Percentiles rank a stretch among this genome's conserved stretches.
These are phyloP conservation scores for Blera fallax DNA, from an alignment of 2,888 invertebrate genomes.

Conservation along the genomic window DNA sequence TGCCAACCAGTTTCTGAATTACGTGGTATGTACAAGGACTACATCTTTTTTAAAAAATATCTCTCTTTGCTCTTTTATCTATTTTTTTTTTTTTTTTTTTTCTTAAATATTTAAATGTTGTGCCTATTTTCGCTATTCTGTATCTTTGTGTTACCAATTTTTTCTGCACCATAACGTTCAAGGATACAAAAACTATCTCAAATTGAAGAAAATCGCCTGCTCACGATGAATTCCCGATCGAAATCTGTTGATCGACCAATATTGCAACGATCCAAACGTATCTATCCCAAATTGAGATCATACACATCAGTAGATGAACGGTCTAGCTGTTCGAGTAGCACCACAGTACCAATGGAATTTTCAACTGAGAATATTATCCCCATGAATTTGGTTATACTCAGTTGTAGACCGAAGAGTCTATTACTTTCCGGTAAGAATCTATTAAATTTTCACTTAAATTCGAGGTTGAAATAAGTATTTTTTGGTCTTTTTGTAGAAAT, in stretches of 20 bases:
- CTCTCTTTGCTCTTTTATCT: too few relatives aligned
- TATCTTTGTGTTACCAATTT: constrained; percentile 68
- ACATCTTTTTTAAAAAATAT: background rate
- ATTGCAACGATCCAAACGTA: constrained; percentile 67
- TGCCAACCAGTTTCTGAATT: background rate
- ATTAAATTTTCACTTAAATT: background rate
- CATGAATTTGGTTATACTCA: constrained; percentile 30
- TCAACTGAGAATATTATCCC: constrained; percentile 31
- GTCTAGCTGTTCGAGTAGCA: constrained; percentile 62
- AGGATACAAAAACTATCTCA: constrained; percentile 73
- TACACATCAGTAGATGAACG: constrained; percentile 69
- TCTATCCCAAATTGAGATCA: constrained; percentile 66
- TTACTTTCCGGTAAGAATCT: constrained; percentile 45
- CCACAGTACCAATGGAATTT: constrained; percentile 29
- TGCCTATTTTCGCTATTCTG: constrained; percentile 68
- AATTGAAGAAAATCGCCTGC: constrained; percentile 74
- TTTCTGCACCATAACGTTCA: constrained; percentile 69
- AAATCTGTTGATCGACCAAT: constrained; percentile 77
- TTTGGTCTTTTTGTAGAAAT: constrained; percentile 31
- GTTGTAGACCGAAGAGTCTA: constrained; percentile 36
- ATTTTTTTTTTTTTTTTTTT: constrained; percentile 1
- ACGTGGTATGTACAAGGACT: constrained; percentile 13
- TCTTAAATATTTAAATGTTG: constrained; percentile 54
- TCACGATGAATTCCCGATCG: constrained; percentile 76
- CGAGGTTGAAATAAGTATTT: background rate